These are phyloP conservation scores for Drosophila histrio DNA, from an alignment of 2,888 invertebrate genomes.

Conservation along the genomic window DNA sequence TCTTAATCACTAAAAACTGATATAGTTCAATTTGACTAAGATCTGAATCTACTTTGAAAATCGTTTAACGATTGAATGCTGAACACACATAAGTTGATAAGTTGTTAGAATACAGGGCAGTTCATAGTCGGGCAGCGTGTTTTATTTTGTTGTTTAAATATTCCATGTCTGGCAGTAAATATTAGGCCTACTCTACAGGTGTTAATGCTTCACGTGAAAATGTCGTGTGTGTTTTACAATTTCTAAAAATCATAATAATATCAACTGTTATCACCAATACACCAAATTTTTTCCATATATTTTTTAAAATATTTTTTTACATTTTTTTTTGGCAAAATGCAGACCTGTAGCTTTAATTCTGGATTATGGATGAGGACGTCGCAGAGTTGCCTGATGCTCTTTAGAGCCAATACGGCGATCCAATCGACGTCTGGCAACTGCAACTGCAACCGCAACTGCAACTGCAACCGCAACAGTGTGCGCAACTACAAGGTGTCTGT, in stretches of 20 bases:
- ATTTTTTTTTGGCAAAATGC: not conserved
- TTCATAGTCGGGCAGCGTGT: not conserved
- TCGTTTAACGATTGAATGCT: no score
- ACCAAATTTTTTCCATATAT: not conserved
- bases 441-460: conserved; percentile 5
- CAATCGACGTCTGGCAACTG: not conserved
- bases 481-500: conserved; percentile 86
- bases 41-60: no score
- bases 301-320: not conserved
- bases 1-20: no score
- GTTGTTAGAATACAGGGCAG: no score
- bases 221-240: not conserved
- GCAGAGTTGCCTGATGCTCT: not conserved
- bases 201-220: not conserved
- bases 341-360: not conserved
- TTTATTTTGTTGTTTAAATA: not conserved
- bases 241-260: not conserved
- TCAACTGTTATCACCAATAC: not conserved
- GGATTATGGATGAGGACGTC: not conserved
- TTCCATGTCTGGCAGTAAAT: not conserved
- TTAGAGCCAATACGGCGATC: not conserved
- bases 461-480: not conserved
- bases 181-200: not conserved
- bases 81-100: no score
- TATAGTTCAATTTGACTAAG: no score